Evolutionary conservation across 1,140 invertebrate genomes (phyloP).

Genomic region (Zophobas morio): DNA sequence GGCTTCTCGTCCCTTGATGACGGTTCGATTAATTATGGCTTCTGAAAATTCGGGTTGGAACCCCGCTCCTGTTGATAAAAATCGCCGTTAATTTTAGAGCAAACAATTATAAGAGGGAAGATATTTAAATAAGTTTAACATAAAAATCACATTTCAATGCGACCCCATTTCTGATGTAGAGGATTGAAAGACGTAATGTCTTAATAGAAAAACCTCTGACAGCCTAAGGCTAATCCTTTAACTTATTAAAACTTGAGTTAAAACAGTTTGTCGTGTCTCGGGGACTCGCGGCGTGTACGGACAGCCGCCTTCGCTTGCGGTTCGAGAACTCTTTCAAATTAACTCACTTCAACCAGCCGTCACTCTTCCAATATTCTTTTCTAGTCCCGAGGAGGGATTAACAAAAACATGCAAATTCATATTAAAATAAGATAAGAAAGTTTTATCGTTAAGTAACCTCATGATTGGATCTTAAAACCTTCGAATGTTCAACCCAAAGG

Average conservation of each 20-base stretch:
- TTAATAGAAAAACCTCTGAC: constrained; percentile 58
- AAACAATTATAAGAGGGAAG: constrained; percentile 14
- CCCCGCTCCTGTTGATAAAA: constrained; percentile 67
- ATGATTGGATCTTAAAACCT: constrained; percentile 47
- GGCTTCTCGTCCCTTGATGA: constrained; percentile 88
- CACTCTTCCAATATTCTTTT: constrained; percentile 63
- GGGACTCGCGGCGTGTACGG: constrained; percentile 53
- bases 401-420: constrained; percentile 68
- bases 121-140: constrained; percentile 34
- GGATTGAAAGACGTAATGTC: constrained; percentile 53
- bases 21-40: constrained; percentile 86
- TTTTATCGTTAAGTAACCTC: constrained; percentile 57
- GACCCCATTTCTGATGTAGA: constrained; percentile 36
- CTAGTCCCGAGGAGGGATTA: constrained; percentile 61
- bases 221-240: constrained; percentile 64
- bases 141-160: constrained; percentile 48
- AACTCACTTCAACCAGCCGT: constrained; percentile 63
- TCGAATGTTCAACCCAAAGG: constrained; percentile 27
- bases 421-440: constrained; percentile 65
- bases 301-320: constrained; percentile 54
- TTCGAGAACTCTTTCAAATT: constrained; percentile 62
- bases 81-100: constrained; percentile 34
- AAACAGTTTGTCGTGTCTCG: constrained; percentile 63
- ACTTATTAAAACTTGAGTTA: constrained; percentile 66
- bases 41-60: constrained; percentile 89